Conservation (phyloP, 1,140 invertebrate genomes). For the Zaprionus gabonicus region DNA sequence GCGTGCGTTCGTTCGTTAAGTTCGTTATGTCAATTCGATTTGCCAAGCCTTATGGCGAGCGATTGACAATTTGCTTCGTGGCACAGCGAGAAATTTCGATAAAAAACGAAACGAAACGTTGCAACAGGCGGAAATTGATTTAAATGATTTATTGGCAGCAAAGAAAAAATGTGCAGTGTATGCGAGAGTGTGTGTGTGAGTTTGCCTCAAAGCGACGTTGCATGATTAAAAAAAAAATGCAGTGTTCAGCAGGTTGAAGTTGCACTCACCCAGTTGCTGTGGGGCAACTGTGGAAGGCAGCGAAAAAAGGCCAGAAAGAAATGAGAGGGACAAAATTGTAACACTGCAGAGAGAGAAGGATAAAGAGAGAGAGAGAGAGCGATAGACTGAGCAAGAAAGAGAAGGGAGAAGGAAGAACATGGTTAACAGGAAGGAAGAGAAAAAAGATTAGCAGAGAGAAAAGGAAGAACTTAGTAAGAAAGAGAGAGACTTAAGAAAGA, state of each 20-base stretch:
- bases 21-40: slow-evolving; percentile 80
- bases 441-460: no score
- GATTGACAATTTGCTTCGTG: slow-evolving; percentile 73
- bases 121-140: slow-evolving; percentile 80
- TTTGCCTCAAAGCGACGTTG: slow-evolving; percentile 38
- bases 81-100: slow-evolving; percentile 53
- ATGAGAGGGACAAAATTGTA: not conserved
- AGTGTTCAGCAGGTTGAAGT: slow-evolving; percentile 52
- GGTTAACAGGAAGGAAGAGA: no score
- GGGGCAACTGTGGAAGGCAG: not conserved
- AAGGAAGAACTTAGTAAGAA: no score
- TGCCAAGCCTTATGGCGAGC: slow-evolving; percentile 73
- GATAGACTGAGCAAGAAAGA: no score
- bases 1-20: slow-evolving; percentile 49
- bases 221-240: slow-evolving; percentile 28
- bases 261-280: slow-evolving; percentile 20
- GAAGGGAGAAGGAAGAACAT: no score
- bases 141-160: slow-evolving; percentile 75
- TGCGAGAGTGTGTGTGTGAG: slow-evolving; percentile 32
- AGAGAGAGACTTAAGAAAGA: no score
- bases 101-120: slow-evolving; percentile 31
- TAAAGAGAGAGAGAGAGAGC: not conserved
- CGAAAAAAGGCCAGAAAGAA: not conserved
- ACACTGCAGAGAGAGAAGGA: not conserved
- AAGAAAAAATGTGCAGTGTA: slow-evolving; percentile 45